Base-by-base conservation (phyloP, 2,888 invertebrate species). In the Physocephala rufipes region DNA sequence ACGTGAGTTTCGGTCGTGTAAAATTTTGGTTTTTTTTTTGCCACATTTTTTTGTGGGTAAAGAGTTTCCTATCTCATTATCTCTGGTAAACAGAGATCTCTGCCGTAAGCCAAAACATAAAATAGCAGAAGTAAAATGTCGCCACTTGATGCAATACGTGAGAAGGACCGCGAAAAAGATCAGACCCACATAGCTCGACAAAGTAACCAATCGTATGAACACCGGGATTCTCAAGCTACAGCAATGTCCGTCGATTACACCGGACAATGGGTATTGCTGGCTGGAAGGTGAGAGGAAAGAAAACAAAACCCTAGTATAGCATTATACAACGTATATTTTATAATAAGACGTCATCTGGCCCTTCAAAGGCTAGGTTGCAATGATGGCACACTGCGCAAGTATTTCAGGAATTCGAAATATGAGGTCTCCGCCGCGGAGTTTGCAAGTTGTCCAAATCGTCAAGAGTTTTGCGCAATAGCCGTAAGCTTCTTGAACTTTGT, bases 371-470 rank as follows among this genome's bases (percentile, higher is more conserved):
- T 96, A 63, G 82, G 82, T 0, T 80, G 83, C 65, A 85, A 85
- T 28, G 83, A 84, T 67, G 80, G 79, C 90, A 78, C 89, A 1
- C 87, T 95, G 13, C 90, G 91, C 76, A 94, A 94, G 79, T 93
- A 94, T 81, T 91, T 93, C 36, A 89, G 95, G 24, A 94, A 95
- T 81, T 96, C 95, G 82, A 96, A 97, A 87, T 96, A 96, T 86
- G 96, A 97, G 84, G 95, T 96, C 0, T 93, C 94, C 4, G 93
- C 94, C 16, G 95, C 96, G 0, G 96, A 96, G 87, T 97, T 96
- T 93, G 96, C 95, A 83, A 95, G 94, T 66, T 93, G 92, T 53
- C 88, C 90, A 68, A 89, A 91, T 67, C 91, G 93, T 71, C 91
- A 91, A 82, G 92, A 94, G 80, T 88, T 93, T 43, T 95, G 95